Evolutionary conservation across 2,113 vertebrate species (phyloP), one percentile per base, ranked within the genome.

Genomic region (Ptychochromis oligacanthus): DNA sequence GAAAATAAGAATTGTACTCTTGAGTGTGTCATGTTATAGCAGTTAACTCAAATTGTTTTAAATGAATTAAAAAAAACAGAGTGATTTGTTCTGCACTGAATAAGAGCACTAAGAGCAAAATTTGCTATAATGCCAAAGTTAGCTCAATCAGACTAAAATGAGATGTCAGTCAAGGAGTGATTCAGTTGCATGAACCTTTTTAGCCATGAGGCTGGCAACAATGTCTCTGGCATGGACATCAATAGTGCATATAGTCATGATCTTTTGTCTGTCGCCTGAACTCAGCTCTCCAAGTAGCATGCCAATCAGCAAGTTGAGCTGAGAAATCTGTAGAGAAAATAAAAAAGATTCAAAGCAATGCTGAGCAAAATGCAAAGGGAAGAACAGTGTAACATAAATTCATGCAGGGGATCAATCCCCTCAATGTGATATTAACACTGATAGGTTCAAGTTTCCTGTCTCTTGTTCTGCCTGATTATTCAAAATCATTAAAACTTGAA

Each of bases 161-260:
- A 55, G 26, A 38, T 36, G 10, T 3, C 40, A 5, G 65, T 55
- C 5, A 67, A 24, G 2, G 2, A 6, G 59, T 49, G 11, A 49
- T 20, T 77, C 2, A 31, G 17, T 13, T 80, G 4, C 6, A 7
- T n/a, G 72, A 86, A 95, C 95, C 95, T 97, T 97, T 84, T 96
- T 95, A 88, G 95, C 82, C 81, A 97, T 92, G 72, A 97, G 95
- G 79, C 87, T 96, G 72, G 95, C 88, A 58, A 97, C 95, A 70
- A 96, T 93, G 55, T 97, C 96, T 92, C 96, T 92, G 55, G 94
- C 95, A 38, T 97, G 95, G 77, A 96, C 94, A 77, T 96, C 97
- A 20, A 95, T 91, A 3, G 95, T 97, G 75, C 96, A 98, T 82
- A 97, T 88, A 17, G 95, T 96, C 96, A 95, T 96, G 86, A 96